These are phyloP conservation scores for Dryomyza anilis DNA, from an alignment of 2,888 invertebrate species.

Conservation along the genomic window DNA sequence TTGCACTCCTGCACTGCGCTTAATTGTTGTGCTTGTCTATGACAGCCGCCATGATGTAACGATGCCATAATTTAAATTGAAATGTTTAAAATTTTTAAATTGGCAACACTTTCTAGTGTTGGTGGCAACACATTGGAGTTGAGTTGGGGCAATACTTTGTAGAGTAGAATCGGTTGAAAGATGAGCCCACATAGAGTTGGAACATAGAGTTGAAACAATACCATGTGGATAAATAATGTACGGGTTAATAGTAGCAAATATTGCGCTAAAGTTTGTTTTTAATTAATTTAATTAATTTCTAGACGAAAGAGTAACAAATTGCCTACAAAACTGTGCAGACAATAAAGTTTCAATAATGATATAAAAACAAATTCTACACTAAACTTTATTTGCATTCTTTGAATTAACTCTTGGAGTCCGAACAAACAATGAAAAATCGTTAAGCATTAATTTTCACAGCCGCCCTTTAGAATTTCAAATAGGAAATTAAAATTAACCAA, in stretches of 20 bases:
- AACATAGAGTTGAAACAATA: neutral
- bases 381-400: neutral
- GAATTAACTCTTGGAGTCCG: too few species aligned
- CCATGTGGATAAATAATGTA: constrained; percentile 5
- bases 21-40: constrained; percentile 32
- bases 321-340: neutral
- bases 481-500: constrained; percentile 10
- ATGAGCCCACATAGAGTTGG: neutral
- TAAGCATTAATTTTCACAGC: too few species aligned
- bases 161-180: neutral
- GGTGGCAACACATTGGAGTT: neutral
- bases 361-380: too few species aligned
- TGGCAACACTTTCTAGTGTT: constrained; percentile 32
- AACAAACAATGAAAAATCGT: too few species aligned
- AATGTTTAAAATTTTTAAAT: constrained; percentile 42
- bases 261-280: neutral
- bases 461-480: neutral
- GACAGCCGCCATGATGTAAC: constrained; percentile 33
- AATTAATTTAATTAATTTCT: constrained; percentile 16
- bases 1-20: constrained; percentile 7
- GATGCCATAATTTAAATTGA: constrained; percentile 47
- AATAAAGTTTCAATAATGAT: too few species aligned
- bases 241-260: constrained; percentile 2
- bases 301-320: neutral
- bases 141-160: neutral